A percentile compares a stretch with the other conserved stretches of the same genome.
Evolutionary conservation across 1,140 invertebrate genomes (phyloP).

Genomic region (Antheraea pernyi): DNA sequence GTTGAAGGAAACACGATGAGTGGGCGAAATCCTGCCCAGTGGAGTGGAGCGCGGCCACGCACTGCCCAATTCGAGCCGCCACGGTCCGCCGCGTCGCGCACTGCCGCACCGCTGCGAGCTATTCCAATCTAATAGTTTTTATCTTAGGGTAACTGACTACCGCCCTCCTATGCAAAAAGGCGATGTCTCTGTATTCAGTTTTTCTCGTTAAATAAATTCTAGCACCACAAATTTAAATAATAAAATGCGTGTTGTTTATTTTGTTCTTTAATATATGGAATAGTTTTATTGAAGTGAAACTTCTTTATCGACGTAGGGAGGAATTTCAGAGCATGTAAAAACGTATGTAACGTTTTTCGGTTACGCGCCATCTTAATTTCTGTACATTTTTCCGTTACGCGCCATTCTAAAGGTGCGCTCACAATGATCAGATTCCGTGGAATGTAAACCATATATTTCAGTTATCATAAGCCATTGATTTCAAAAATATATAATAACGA

Average conservation of each 20-base stretch:
- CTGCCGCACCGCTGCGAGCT: conserved; percentile 44
- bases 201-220: neutral
- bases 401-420: too few species aligned
- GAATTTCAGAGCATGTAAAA: too few species aligned
- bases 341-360: too few species aligned
- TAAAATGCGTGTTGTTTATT: neutral
- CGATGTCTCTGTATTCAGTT: neutral
- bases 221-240: neutral
- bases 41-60: conserved; percentile 36
- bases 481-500: too few species aligned
- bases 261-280: neutral
- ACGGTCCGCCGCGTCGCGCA: conserved; percentile 38
- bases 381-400: too few species aligned
- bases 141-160: conserved; percentile 13
- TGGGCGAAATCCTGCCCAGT: conserved; percentile 36
- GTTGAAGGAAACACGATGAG: conserved; percentile 34
- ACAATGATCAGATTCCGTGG: too few species aligned
- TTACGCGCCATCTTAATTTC: too few species aligned
- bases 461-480: too few species aligned
- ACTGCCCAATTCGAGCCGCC: conserved; percentile 41
- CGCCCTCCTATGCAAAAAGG: neutral
- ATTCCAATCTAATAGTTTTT: conserved; percentile 50
- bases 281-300: too few species aligned
- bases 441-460: too few species aligned
- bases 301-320: too few species aligned